Evolutionary conservation across 2,888 invertebrate species (phyloP).

Genomic region (Agapetus fuscipes): DNA sequence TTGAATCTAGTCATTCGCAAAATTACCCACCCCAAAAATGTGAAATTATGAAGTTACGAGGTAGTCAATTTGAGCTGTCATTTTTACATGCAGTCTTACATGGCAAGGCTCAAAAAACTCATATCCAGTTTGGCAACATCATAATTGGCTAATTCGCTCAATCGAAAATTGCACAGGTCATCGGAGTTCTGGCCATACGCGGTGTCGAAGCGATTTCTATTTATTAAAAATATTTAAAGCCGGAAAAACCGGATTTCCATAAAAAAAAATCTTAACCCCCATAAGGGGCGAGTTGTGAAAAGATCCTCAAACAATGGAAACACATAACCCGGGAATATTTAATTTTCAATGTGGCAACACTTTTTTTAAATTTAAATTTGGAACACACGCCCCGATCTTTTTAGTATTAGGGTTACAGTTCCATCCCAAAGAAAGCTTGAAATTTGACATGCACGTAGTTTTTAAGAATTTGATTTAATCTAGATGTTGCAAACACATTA

Average conservation of each 20-base stretch:
- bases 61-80: not conserved
- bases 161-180: slow-evolving; percentile 20
- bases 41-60: not conserved
- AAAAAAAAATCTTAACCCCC: no score
- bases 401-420: no score
- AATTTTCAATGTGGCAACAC: not conserved
- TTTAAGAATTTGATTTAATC: no score
- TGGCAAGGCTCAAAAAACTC: not conserved
- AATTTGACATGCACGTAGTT: no score
- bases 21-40: not conserved
- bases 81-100: not conserved
- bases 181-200: slow-evolving; percentile 11
- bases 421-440: no score
- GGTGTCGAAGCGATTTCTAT: slow-evolving; percentile 19
- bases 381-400: slow-evolving; percentile 19
- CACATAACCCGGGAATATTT: slow-evolving; percentile 3
- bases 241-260: slow-evolving; percentile 13
- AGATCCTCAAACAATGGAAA: slow-evolving; percentile 7
- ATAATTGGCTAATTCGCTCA: slow-evolving; percentile 21
- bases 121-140: slow-evolving; percentile 6
- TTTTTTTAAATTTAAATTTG: slow-evolving; percentile 11
- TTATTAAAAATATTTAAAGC: slow-evolving; percentile 17
- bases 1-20: no score
- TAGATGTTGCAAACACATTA: no score
- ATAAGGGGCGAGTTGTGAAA: no score